phyloP scores from a whole-genome alignment of 2,888 invertebrate species.

The Pterostichus madidus region DNA sequence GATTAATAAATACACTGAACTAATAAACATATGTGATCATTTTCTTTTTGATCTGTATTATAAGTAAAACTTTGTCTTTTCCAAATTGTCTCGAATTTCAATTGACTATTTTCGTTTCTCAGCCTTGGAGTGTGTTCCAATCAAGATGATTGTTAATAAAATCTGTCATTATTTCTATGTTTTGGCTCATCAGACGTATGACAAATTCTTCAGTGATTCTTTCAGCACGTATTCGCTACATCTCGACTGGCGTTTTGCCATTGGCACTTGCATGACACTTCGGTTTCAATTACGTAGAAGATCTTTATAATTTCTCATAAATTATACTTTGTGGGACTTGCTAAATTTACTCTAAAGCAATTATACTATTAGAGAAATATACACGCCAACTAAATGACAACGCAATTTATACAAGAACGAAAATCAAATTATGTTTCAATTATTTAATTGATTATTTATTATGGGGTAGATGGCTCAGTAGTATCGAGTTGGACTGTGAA shows the following conservation, averaged over 20 bases:
- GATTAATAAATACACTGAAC: too few species aligned
- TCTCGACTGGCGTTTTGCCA: slow-evolving; percentile 33
- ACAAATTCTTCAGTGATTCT: slow-evolving; percentile 32
- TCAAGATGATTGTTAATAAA: slow-evolving; percentile 6
- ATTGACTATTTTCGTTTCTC: not conserved
- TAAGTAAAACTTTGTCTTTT: too few species aligned
- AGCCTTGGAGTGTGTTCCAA: not conserved
- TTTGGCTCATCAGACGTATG: slow-evolving; percentile 25
- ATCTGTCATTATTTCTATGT: not conserved
- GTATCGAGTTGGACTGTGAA: too few species aligned
- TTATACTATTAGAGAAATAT: slow-evolving; percentile 23
- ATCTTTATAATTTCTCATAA: slow-evolving; percentile 24
- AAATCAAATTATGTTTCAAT: too few species aligned
- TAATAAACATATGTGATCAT: too few species aligned
- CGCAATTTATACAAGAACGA: not conserved
- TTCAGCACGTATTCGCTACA: slow-evolving; percentile 24
- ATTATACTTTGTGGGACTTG: not conserved
- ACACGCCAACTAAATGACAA: slow-evolving; percentile 1
- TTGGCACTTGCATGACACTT: slow-evolving; percentile 24
- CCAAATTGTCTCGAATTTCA: not conserved
- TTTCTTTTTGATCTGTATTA: too few species aligned
- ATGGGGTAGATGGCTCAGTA: too few species aligned
- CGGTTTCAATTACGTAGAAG: slow-evolving; percentile 10
- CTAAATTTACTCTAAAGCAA: slow-evolving; percentile 17
- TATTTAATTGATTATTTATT: too few species aligned